Evolutionary conservation across 1,140 invertebrate genomes (phyloP).

Genomic region (Holotrichia oblita): DNA sequence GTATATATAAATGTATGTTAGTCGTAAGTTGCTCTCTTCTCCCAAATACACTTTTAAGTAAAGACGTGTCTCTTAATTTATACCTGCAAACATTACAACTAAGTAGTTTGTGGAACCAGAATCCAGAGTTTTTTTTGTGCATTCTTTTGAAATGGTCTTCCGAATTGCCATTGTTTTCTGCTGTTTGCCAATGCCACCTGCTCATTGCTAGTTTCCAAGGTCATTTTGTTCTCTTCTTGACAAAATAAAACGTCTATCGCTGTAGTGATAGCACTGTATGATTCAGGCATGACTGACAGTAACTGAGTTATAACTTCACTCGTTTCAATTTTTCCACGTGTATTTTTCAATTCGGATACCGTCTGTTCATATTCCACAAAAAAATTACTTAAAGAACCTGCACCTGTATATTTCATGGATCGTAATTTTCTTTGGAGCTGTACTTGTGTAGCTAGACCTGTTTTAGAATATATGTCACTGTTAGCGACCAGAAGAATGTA

Average conservation of each 20-base stretch:
- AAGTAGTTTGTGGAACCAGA: constrained; percentile 10
- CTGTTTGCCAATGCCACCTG: constrained; percentile 22
- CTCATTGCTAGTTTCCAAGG: neutral
- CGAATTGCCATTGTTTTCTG: constrained; percentile 30
- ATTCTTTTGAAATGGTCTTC: neutral
- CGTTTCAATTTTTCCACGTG: constrained; percentile 30
- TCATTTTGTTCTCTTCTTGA: no score
- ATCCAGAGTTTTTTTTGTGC: constrained; percentile 26
- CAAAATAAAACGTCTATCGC: constrained; percentile 39
- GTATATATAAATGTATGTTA: no score
- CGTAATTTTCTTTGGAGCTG: constrained; percentile 41
- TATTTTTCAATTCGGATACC: constrained; percentile 36
- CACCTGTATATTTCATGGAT: constrained; percentile 30
- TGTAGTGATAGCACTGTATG: constrained; percentile 34
- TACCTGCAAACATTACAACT: no score
- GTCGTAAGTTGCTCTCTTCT: no score
- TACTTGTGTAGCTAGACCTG: constrained; percentile 41
- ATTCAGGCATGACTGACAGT: constrained; percentile 38
- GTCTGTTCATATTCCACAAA: constrained; percentile 43
- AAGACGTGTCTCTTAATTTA: no score
- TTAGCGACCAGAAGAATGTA: no score
- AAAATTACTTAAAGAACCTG: constrained; percentile 31
- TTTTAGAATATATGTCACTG: constrained; percentile 30
- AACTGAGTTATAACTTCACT: constrained; percentile 40
- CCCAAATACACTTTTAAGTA: no score